Conservation (phyloP, 2,888 invertebrate species). For the Drosophila borealis region DNA sequence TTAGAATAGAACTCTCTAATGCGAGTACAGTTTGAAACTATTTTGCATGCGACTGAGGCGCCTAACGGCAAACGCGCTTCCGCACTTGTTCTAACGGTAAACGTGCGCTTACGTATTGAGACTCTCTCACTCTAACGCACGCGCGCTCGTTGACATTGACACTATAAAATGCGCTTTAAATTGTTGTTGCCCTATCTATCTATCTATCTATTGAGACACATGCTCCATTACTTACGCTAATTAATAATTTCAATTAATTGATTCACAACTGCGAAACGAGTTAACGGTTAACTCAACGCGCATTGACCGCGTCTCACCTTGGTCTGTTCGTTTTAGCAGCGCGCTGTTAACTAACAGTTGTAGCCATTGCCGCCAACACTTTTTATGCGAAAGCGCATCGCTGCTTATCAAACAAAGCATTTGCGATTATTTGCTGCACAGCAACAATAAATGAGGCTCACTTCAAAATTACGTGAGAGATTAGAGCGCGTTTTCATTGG, state of each 20-base stretch:
- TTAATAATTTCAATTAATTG: constrained; percentile 15
- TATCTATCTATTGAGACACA: background rate
- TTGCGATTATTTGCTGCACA: constrained; percentile 17
- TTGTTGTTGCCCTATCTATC: constrained; percentile 7
- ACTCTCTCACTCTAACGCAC: background rate
- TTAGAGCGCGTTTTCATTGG: constrained; percentile 1
- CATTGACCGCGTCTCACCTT: constrained; percentile 26
- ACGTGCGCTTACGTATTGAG: constrained; percentile 6
- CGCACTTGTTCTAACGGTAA: constrained; percentile 72
- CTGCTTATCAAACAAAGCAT: constrained; percentile 43
- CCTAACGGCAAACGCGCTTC: constrained; percentile 66
- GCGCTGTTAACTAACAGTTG: constrained; percentile 54
- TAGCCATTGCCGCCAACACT: constrained; percentile 10
- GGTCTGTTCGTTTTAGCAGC: constrained; percentile 42
- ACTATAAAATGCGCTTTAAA: constrained; percentile 37
- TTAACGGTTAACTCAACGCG: constrained; percentile 21
- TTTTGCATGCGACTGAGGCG: constrained; percentile 50
- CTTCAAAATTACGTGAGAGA: background rate
- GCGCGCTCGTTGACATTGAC: constrained; percentile 15
- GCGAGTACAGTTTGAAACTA: constrained; percentile 45
- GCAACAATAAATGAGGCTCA: constrained; percentile 13
- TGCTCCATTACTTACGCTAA: background rate
- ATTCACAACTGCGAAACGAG: background rate
- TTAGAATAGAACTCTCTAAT: constrained; percentile 28
- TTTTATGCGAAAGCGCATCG: constrained; percentile 44